These are phyloP conservation scores for Cyphomyrus plagiostoma DNA, from an alignment of 2,113 vertebrate species.

Conservation along the genomic window DNA sequence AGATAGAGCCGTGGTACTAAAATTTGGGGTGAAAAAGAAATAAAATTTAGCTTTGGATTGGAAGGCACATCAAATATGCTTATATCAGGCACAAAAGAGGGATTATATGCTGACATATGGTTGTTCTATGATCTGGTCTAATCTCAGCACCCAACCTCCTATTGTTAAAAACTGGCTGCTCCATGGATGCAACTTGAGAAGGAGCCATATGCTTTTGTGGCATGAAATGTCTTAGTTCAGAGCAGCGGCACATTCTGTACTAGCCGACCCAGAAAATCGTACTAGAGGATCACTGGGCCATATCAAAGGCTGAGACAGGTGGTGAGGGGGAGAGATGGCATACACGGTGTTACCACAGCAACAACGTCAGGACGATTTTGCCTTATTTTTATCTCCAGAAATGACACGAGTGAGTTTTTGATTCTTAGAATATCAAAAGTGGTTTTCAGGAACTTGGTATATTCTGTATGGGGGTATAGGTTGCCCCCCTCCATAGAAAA, in stretches of 20 bases:
- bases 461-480: background rate
- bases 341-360: conserved; percentile 3
- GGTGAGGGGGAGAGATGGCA: conserved; percentile 17
- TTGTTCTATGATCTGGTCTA: background rate
- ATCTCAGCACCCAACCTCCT: background rate
- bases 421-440: background rate
- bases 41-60: background rate
- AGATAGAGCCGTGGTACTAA: background rate
- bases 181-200: background rate
- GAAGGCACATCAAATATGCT: background rate
- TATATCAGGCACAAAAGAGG: background rate
- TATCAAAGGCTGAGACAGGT: conserved; percentile 4
- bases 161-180: background rate
- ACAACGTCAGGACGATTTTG: background rate
- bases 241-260: background rate
- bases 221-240: background rate
- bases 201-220: background rate
- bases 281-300: background rate
- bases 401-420: background rate
- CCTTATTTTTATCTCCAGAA: background rate
- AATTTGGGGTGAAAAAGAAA: background rate
- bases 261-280: conserved; percentile 10
- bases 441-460: background rate
- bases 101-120: background rate
- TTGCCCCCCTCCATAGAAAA: background rate